Base-by-base conservation (phyloP, 1,140 invertebrate species). In the Stegodyphus dumicola region DNA sequence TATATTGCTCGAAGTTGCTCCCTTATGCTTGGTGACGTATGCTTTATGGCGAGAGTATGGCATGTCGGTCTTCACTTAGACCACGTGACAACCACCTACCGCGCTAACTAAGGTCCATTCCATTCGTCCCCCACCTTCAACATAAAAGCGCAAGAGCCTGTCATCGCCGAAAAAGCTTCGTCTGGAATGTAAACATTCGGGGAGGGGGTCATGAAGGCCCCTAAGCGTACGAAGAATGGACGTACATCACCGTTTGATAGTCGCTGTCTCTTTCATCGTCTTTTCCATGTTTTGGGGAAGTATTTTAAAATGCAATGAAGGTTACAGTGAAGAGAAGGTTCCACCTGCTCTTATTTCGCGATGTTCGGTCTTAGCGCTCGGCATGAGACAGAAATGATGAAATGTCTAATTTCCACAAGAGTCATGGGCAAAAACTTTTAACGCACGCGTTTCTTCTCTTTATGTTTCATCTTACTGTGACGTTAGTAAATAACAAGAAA, bases 81-180 rank as follows among this genome's bases (percentile, higher is more conserved):
- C 13, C 77, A 69, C 53, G 67, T 79, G 77, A 79, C 77, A 79
- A 70, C 77, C 77, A 70, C 77, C 77, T 65, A 70, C 77, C 66
- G 77, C 53, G 77, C n/a, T 69, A 18, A 69, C 15, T 6, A 17
- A 69, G 15, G 9, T 60, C 56, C 56, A 60, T 60, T 60, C 56
- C 56, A 60, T 60, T 60, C 56, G 15, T 60, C 56, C 56, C 56
- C 56, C 18, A 18, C 69, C 69, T 48, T 11, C 69, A 10, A 71
- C 11, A 71, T 51, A 71, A 71, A 49, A 71, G 33, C n/a, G 9
- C 69, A n/a, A 71, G 6, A 6, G 33, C n/a, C 69, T 71, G 33
- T 71, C 33, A 71, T 71, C 69, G 33, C 18, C 11, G 69, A 71
- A 71, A 71, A 71, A 13, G 69, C n/a, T 49, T 48, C 7, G 69